These are phyloP conservation scores for Corythornis cristatus DNA, from an alignment of 2,113 vertebrate species.

Conservation along the genomic window DNA sequence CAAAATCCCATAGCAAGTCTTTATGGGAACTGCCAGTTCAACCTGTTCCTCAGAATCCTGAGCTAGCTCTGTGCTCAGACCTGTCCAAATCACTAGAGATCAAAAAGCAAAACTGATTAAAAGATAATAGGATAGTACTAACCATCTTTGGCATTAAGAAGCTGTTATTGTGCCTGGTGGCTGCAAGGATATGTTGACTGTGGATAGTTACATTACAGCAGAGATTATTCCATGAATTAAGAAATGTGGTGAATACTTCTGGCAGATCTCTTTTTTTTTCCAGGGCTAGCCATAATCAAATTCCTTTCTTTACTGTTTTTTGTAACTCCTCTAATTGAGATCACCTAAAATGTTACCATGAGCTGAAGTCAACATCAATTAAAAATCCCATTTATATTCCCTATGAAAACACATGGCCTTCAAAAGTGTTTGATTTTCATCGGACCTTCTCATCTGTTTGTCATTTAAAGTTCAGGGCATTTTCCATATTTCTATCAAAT, in stretches of 20 bases:
- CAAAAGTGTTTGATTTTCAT: conserved; percentile 84
- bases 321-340: conserved; percentile 85
- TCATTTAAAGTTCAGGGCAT: conserved; percentile 86
- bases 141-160: background rate
- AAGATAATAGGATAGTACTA: background rate
- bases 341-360: conserved; percentile 84
- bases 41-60: background rate
- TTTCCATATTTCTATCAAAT: conserved; percentile 92
- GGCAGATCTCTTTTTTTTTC: conserved; percentile 49
- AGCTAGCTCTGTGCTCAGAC: background rate
- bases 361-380: conserved; percentile 89
- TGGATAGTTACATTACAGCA: background rate
- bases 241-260: conserved; percentile 33
- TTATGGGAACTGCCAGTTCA: background rate
- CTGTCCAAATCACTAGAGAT: background rate
- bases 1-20: background rate
- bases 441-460: conserved; percentile 89
- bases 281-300: conserved; percentile 73
- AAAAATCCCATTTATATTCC: conserved; percentile 90
- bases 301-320: conserved; percentile 85
- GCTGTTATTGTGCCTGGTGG: background rate
- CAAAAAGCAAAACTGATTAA: background rate
- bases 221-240: conserved; percentile 46
- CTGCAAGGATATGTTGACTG: background rate
- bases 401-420: conserved; percentile 82